Base-by-base conservation (phyloP, 2,888 invertebrate species). In the Hedychridium roseum region DNA sequence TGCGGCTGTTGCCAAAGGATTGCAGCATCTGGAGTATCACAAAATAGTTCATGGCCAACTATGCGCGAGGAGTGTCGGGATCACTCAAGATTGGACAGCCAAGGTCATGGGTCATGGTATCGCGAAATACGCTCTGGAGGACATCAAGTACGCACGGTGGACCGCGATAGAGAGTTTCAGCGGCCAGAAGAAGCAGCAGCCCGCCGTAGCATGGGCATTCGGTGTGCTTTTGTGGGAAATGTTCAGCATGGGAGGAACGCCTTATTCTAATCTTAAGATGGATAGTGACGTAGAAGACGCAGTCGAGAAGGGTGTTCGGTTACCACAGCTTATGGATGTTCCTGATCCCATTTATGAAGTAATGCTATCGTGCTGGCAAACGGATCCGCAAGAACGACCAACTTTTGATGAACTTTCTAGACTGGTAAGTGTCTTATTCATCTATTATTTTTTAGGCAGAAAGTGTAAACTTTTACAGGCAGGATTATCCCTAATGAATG, bases 161-260 rank as follows among this genome's bases (percentile, higher is more conserved):
- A 86, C 86, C 4, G 88, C 93, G 0, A 85, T 88, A 16, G 94
- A 94, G 76, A 87, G 89, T 66, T 81, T 92, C 54, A 85, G 86
- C 20, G 80, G 78, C 45, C 86, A 86, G 64, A 86, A 86, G 39
- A 84, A 86, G 37, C 86, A 84, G 60, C 86, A 87, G n/a, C 88
- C 90, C 66, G 89, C 89, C 43, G 91, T 92, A 68, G 84, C 91
- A 3, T 94, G 93, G 93, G 89, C 92, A 0, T 92, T 88, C 75
- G 92, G 90, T 0, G 87, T 91, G 50, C 74, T 92, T 7, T 80
- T 92, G 52, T 94, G 93, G 93, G 94, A 94, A 78, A 86, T 89
- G 50, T 83, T 89, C 60, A 86, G 89, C 2, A 80, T 93, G 69
- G 92, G 89, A 26, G 92, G 86, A 1, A 93, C 93, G 1, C 90